Evolutionary conservation across 2,113 vertebrate species (phyloP).

Genomic region (Nansenia antarctica): DNA sequence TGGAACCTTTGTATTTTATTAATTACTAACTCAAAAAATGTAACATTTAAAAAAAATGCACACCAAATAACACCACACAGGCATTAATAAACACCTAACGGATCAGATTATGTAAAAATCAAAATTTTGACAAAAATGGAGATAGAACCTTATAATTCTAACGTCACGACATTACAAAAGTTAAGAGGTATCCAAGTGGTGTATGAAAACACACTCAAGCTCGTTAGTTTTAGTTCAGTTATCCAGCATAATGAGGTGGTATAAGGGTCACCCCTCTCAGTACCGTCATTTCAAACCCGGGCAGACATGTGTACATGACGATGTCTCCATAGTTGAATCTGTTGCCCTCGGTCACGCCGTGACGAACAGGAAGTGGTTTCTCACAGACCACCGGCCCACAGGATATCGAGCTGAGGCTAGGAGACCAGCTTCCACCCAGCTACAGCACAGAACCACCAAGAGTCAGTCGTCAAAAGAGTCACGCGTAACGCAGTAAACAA

Average conservation of each 20-base stretch:
- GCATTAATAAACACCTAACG: no score
- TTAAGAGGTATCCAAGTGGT: no score
- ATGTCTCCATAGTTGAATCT: slow-evolving; percentile 79
- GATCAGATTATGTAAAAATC: no score
- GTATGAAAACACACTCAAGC: no score
- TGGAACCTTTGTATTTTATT: no score
- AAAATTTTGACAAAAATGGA: no score
- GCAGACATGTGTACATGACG: slow-evolving; percentile 83
- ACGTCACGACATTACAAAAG: no score
- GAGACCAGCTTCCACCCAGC: slow-evolving; percentile 85
- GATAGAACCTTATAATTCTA: no score
- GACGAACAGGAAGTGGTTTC: slow-evolving; percentile 74
- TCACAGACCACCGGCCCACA: slow-evolving; percentile 85
- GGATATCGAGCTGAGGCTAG: slow-evolving; percentile 78
- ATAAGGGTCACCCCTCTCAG: background rate
- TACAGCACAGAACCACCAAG: slow-evolving; percentile 55
- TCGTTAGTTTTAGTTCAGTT: background rate
- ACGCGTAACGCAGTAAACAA: no score
- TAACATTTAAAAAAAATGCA: no score
- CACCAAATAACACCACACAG: no score
- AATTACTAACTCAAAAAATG: no score
- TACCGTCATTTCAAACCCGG: slow-evolving; percentile 91
- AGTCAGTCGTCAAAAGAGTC: background rate
- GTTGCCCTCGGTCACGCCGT: slow-evolving; percentile 81
- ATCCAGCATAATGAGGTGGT: background rate